Base-by-base conservation (phyloP, 2,113 vertebrate genomes). In the Furnarius figulus region DNA sequence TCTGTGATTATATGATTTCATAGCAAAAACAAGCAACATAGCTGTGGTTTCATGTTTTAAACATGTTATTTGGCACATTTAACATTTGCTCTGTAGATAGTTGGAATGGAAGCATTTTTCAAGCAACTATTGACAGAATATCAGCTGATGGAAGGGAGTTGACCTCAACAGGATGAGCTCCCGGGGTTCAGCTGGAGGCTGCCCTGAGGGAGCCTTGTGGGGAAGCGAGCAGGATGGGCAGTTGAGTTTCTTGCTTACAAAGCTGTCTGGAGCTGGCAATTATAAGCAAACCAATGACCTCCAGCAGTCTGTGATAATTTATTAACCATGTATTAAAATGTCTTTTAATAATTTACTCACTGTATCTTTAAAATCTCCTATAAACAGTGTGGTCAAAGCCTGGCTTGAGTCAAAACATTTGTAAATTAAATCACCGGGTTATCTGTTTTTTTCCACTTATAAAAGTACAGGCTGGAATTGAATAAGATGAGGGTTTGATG, bases 291-390 rank as follows among this genome's bases (percentile, higher is more conserved):
- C 56, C 42, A 44, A 5, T 66, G 79, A 72, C 80, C 79, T 94
- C 72, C 39, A 59, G 20, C 66, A 77, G 22, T 59, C 61, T 80
- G 1, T 67, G 56, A 65, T 94, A 35, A 93, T 93, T 90, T 93
- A 90, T 95, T 96, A 92, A 92, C 76, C 20, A 33, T 18, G 9
- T 81, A 72, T 93, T 96, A 92, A 95, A 95, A 73, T 5, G 2
- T 44, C 67, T 85, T 85, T 90, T 89, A 94, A 95, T 94, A 86
- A 84, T 92, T 95, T 93, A 93, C 79, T 91, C 2, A 2, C 70
- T 6, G 18, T 86, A 6, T 30, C 42, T 70, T 87, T 85, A 62
- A 95, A 95, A 42, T n/a, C 39, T 82, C 2, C 14, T 88, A 17
- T 77, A 39, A 81, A n/a, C 40, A 78, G 20, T 61, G 40, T 72